Conservation (phyloP, 2,797 vertebrate species). For the Bufotes viridis region DNA sequence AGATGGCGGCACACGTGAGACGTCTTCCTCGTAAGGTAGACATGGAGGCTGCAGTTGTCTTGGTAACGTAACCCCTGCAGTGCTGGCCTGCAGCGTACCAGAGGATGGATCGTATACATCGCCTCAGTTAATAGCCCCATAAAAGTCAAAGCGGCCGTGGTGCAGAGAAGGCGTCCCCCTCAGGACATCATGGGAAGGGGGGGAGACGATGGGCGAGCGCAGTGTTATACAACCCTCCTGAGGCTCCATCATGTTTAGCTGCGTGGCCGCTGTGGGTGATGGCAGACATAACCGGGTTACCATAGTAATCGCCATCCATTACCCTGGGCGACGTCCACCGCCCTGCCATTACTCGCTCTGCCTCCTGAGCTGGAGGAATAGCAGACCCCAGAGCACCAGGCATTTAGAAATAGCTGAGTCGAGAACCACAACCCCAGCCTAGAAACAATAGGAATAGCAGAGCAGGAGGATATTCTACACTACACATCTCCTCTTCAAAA, state of each 20-base stretch:
- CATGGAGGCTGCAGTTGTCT: no score
- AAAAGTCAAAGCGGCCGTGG: background rate
- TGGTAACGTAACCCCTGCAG: constrained; percentile 10
- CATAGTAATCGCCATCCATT: constrained; percentile 68
- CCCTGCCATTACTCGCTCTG: constrained; percentile 12
- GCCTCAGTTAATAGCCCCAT: constrained; percentile 38
- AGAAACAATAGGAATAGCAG: background rate
- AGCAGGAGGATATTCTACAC: background rate
- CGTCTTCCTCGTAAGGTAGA: no score
- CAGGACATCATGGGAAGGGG: no score
- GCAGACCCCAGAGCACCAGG: no score
- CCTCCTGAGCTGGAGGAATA: no score
- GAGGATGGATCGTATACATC: no score
- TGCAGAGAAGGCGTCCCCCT: background rate
- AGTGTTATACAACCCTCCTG: constrained; percentile 13
- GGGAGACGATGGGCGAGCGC: background rate
- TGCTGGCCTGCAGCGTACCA: background rate
- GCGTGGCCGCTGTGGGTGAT: constrained; percentile 54
- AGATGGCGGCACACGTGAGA: no score
- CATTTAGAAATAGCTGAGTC: background rate
- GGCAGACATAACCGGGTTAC: constrained; percentile 66
- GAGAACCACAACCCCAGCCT: background rate
- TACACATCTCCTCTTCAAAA: no score
- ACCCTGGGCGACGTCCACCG: background rate
- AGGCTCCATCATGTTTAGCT: constrained; percentile 31